Evolutionary conservation across 2,113 vertebrate species (phyloP), one percentile per base, ranked within the genome.

Genomic region (Vidua chalybeata): DNA sequence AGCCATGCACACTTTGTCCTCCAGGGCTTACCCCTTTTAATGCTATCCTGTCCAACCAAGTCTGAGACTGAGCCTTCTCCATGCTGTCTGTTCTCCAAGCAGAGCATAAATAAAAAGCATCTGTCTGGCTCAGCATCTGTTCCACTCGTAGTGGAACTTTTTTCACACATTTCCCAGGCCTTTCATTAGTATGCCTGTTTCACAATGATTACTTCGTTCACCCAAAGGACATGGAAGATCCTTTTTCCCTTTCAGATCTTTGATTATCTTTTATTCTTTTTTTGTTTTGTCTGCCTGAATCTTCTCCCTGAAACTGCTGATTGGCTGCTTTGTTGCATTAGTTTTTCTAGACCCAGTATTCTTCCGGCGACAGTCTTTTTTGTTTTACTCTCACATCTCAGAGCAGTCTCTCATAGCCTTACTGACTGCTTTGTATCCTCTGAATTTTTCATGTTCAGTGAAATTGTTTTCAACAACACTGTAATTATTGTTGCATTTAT

Each of bases 401-500:
- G 33, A 82, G 43, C 51, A 80, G 39, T 31, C 35, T 92, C n/a
- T 89, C 37, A 45, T 11, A 66, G 31, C 35, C 37, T 33, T 30
- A 8, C 24, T 81, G 55, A 35, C 27, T 69, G 24, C 37, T 87
- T 71, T 82, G 11, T 33, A 61, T 39, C 35, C 51, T 71, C 11
- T 30, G 46, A 87, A 51, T 85, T 88, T 87, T 90, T 69, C 27
- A 84, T 90, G 43, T 88, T 61, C 26, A 19, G 24, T 74, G 43
- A 81, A 95, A 91, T 52, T 75, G 19, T 68, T 58, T 88, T 77
- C 45, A 75, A 28, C 1, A 10, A 41, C 59, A 35, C 19, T 56
- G 55, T 79, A 87, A 82, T 90, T 85, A 75, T 37, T 81, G 22
- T 48, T 78, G 49, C 68, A 55, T 91, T 90, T 78, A 81, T 84